Conservation (phyloP, 2,113 vertebrate genomes). For the Galeopterus variegatus region DNA sequence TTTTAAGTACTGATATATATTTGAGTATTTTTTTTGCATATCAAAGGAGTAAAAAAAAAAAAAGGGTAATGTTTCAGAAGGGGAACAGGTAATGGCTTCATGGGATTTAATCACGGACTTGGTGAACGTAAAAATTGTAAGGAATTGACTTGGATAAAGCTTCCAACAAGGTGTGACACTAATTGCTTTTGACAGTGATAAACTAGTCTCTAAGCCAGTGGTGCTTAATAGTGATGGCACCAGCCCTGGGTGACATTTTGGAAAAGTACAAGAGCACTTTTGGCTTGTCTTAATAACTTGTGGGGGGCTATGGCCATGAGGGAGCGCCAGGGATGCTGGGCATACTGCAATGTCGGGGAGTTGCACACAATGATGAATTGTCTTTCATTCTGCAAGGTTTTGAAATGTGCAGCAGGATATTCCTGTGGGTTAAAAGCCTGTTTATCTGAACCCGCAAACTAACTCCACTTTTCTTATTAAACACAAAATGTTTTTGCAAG, state of each 20-base stretch:
- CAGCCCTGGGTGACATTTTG: neutral
- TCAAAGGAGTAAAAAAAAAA: neutral
- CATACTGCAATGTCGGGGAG: neutral
- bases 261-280: neutral
- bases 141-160: neutral
- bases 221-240: neutral
- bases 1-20: neutral
- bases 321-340: neutral
- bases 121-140: neutral
- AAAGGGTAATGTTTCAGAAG: neutral
- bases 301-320: neutral
- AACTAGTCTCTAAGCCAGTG: neutral
- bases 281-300: neutral
- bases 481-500: neutral
- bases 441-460: neutral
- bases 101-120: neutral
- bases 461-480: neutral
- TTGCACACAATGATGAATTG: neutral
- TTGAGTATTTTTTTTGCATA: slow-evolving; percentile 40
- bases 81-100: neutral
- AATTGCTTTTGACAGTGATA: neutral
- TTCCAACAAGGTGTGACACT: neutral
- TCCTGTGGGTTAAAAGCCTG: neutral
- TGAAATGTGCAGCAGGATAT: neutral
- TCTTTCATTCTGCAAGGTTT: neutral